These are phyloP conservation scores for Pseudobourletiella spinata DNA, from an alignment of 1,140 invertebrate genomes.

Conservation along the genomic window DNA sequence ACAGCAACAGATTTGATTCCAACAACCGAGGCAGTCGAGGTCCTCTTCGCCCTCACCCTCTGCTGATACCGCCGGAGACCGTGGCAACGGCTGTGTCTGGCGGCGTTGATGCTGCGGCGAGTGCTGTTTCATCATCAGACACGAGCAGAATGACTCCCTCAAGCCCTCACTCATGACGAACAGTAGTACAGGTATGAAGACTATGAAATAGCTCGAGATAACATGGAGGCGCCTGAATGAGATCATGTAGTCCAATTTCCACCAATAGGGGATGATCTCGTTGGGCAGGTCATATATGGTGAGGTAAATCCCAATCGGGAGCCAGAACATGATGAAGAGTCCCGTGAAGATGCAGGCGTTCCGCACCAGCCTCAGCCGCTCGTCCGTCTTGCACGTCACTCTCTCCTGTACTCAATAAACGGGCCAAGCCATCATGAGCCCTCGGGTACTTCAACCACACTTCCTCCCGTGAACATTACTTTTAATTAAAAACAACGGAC, in stretches of 20 bases:
- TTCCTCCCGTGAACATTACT: background rate
- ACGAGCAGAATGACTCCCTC: background rate
- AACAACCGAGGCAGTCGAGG: too few relatives aligned
- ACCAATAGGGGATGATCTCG: background rate
- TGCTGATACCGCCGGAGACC: too few relatives aligned
- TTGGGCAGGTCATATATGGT: background rate
- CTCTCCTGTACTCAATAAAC: background rate
- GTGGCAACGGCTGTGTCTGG: too few relatives aligned
- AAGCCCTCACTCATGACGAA: background rate
- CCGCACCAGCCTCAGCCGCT: background rate
- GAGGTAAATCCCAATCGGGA: background rate
- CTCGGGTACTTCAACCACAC: background rate
- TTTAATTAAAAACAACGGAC: background rate
- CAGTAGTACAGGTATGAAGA: background rate
- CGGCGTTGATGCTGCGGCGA: too few relatives aligned
- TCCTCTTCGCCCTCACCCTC: too few relatives aligned
- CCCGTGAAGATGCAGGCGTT: background rate
- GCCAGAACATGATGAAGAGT: constrained; percentile 1
- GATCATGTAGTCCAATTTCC: background rate
- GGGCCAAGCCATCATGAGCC: background rate
- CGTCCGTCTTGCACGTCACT: background rate
- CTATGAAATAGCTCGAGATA: background rate
- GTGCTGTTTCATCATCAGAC: too few relatives aligned
- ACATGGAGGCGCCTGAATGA: background rate
- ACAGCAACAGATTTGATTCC: too few relatives aligned